Evolutionary conservation across 1,140 invertebrate genomes (phyloP).

Genomic region (Formica exsecta): DNA sequence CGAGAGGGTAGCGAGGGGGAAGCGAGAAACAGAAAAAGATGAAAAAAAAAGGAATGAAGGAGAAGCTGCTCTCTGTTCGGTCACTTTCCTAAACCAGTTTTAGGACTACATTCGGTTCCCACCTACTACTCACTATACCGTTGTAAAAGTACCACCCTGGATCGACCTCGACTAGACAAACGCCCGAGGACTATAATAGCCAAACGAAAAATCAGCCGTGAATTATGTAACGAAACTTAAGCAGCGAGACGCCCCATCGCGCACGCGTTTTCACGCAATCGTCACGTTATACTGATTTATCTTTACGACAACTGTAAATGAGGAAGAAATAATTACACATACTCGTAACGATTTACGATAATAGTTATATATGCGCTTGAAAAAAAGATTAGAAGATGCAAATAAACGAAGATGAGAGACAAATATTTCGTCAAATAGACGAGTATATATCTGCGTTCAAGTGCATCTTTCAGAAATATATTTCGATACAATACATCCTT

Average conservation of each 20-base stretch:
- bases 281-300: background rate
- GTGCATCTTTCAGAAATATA: background rate
- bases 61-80: slow-evolving; percentile 40
- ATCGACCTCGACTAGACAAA: slow-evolving; percentile 31
- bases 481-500: background rate
- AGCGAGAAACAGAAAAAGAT: slow-evolving; percentile 14
- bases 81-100: slow-evolving; percentile 82
- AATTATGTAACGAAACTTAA: slow-evolving; percentile 59
- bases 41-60: background rate
- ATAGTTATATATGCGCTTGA: background rate
- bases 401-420: background rate
- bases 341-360: slow-evolving; percentile 8
- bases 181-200: slow-evolving; percentile 54
- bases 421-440: background rate
- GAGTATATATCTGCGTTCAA: too few species aligned
- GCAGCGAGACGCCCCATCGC: background rate
- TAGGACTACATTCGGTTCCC: slow-evolving; percentile 68
- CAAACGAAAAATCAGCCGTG: slow-evolving; percentile 50
- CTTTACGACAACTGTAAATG: slow-evolving; percentile 20
- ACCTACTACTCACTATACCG: slow-evolving; percentile 82
- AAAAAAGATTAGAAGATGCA: too few species aligned
- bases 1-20: background rate
- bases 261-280: slow-evolving; percentile 19
- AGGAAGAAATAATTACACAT: slow-evolving; percentile 8
- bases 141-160: slow-evolving; percentile 71